Evolutionary conservation across 2,888 invertebrate genomes (phyloP).

Genomic region (Urechis unicinctus): DNA sequence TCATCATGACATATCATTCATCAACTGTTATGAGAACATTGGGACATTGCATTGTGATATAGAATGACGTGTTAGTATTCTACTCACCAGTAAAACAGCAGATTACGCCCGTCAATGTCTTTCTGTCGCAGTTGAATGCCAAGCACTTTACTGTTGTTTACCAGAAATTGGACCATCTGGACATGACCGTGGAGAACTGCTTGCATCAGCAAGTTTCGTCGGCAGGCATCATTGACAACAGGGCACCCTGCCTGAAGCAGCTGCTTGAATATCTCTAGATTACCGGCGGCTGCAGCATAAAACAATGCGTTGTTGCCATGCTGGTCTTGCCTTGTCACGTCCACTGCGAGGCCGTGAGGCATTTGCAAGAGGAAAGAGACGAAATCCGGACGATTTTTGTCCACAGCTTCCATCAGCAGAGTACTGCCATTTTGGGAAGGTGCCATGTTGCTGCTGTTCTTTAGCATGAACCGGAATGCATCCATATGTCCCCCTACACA

Average conservation of each 20-base stretch:
- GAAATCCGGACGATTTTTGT: slow-evolving; percentile 18
- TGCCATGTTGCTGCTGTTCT: not conserved
- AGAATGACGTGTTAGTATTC: too few species aligned
- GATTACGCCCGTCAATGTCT: slow-evolving; percentile 21
- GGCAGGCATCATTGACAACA: slow-evolving; percentile 11
- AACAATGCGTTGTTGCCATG: slow-evolving; percentile 22
- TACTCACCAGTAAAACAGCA: slow-evolving; percentile 23
- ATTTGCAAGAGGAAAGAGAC: slow-evolving; percentile 17
- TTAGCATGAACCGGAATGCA: not conserved
- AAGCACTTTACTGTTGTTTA: slow-evolving; percentile 9
- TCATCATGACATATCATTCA: too few species aligned
- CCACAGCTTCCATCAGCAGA: slow-evolving; percentile 24
- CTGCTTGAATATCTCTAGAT: slow-evolving; percentile 13
- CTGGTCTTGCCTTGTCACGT: slow-evolving; percentile 12
- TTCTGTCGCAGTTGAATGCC: slow-evolving; percentile 16
- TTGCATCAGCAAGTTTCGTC: slow-evolving; percentile 18
- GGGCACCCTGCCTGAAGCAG: slow-evolving; percentile 21
- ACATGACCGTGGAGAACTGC: slow-evolving; percentile 19
- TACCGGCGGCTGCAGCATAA: slow-evolving; percentile 23
- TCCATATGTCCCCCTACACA: not conserved
- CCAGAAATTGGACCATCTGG: slow-evolving; percentile 17
- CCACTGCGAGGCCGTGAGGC: slow-evolving; percentile 2
- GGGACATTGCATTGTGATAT: too few species aligned
- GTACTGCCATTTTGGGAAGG: slow-evolving; percentile 18
- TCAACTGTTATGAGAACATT: too few species aligned